phyloP scores from a whole-genome alignment of 1,140 invertebrate species.

The Littorina saxatilis region DNA sequence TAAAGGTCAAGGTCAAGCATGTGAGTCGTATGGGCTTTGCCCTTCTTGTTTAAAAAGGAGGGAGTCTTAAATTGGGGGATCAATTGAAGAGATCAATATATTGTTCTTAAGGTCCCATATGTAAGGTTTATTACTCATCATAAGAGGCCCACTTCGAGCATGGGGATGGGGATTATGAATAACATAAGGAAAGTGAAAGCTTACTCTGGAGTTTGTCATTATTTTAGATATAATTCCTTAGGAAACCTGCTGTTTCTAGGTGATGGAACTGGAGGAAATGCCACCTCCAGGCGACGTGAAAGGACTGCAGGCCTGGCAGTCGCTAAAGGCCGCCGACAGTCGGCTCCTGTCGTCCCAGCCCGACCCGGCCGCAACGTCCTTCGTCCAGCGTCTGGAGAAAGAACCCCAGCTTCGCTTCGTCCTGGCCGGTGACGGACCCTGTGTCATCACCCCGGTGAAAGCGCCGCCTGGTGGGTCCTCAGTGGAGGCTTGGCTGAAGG shows the following conservation, averaged over 20 bases:
- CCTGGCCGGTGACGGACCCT: constrained; percentile 55
- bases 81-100: no score
- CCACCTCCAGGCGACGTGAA: constrained; percentile 31
- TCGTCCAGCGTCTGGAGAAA: constrained; percentile 56
- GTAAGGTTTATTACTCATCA: no score
- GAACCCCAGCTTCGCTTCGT: constrained; percentile 59
- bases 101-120: no score
- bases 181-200: no score
- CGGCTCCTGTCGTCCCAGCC: constrained; percentile 52
- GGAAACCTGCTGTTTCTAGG: constrained; percentile 46
- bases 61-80: no score
- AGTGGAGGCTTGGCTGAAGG: constrained; percentile 57
- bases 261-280: constrained; percentile 54
- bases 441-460: constrained; percentile 65
- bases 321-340: constrained; percentile 42
- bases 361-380: constrained; percentile 1
- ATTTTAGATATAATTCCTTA: neutral
- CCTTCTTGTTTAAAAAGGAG: no score
- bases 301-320: constrained; percentile 53
- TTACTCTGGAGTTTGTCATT: no score
- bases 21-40: no score
- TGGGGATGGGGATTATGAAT: no score
- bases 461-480: constrained; percentile 52
- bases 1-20: no score
- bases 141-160: no score